phyloP scores from a whole-genome alignment of 2,797 vertebrate genomes.

The Oryzias dopingdopingensis region DNA sequence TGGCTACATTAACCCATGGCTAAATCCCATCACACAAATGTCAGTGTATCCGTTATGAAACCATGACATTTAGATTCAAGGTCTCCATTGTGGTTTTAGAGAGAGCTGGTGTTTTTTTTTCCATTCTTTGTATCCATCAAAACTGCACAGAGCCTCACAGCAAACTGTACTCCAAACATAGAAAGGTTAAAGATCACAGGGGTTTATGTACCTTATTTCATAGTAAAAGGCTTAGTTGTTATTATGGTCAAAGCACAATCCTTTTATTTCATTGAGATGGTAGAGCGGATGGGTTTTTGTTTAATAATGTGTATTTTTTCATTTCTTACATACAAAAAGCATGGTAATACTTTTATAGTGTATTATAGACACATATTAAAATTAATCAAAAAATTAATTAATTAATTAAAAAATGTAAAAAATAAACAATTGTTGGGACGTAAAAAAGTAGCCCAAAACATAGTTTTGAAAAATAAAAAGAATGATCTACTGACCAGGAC shows the following conservation, averaged over 20 bases:
- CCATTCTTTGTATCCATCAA: slow-evolving; percentile 74
- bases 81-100: slow-evolving; percentile 80
- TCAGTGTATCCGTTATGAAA: slow-evolving; percentile 84
- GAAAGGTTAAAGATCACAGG: slow-evolving; percentile 65
- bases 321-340: background rate
- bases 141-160: slow-evolving; percentile 52
- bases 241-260: background rate
- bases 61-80: slow-evolving; percentile 84
- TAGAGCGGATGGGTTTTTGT: no score
- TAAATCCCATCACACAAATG: slow-evolving; percentile 86
- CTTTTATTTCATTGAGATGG: background rate
- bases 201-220: slow-evolving; percentile 32
- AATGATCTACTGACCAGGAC: slow-evolving; percentile 7
- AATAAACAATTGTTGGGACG: no score
- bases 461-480: background rate
- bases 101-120: slow-evolving; percentile 70
- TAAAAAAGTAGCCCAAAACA: no score
- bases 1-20: slow-evolving; percentile 80
- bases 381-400: no score
- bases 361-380: no score
- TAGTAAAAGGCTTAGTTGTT: slow-evolving; percentile 37
- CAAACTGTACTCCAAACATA: slow-evolving; percentile 50
- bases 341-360: background rate
- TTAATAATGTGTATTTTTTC: background rate
- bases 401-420: no score